Base-by-base conservation (phyloP, 2,113 vertebrate species). In the Centropus unirufus region DNA sequence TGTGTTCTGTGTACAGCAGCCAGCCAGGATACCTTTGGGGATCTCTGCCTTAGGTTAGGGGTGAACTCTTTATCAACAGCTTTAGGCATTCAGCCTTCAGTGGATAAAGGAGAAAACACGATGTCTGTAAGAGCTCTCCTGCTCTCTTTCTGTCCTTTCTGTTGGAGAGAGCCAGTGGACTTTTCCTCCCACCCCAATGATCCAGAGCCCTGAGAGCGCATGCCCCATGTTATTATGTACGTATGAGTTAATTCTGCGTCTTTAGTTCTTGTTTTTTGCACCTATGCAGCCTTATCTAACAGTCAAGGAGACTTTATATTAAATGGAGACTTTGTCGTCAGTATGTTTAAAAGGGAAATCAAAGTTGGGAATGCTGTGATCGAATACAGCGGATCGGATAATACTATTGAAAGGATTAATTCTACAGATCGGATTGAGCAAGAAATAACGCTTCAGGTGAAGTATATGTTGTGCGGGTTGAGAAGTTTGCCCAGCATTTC, bases 321-420 rank as follows among this genome's bases (percentile, higher is more conserved):
- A 67, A 99, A 99, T 84, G 99, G 99, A 93, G 98, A 99, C 95
- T 99, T 99, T 96, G 99, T 99, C 89, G 99, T 99, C 98, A 99
- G 99, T 91, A 99, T 99, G 99, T 99, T 99, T 97, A 99, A 99
- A 98, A 99, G 98, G 98, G 99, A 99, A 98, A 99, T 99, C 94
- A 99, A 98, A 96, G 97, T 99, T 78, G 99, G 99, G 87, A 99
- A 98, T 67, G 98, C 98, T n/a, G 87, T 99, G 83, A 98, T 99
- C 12, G 99, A 99, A 92, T 99, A 99, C 98, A 99, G 99, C 1
- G 99, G 99, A 42, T 99, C 99, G 2, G 99, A 99, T 97, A 98
- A 99, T 46, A 73, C 98, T 8, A 79, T 99, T 27, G 99, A 99
- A 97, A 99, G 99, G 93, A 98, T 99, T 96, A 99, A 99, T 98